Conservation (phyloP, 2,888 invertebrate species). For the Amphimallon solstitiale region DNA sequence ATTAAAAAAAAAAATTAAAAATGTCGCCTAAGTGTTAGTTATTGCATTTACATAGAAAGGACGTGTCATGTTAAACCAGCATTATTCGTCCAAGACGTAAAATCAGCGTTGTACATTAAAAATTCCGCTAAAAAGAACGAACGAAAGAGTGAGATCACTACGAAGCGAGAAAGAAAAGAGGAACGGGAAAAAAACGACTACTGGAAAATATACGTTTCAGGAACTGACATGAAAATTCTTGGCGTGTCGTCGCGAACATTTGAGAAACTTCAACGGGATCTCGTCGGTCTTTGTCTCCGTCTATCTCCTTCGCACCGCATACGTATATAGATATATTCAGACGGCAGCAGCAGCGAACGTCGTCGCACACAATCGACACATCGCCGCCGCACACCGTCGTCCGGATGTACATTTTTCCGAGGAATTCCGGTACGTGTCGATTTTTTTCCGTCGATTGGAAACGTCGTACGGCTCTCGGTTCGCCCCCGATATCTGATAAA, state of each 20-base stretch:
- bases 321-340: no score
- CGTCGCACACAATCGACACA: constrained; percentile 11
- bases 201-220: neutral
- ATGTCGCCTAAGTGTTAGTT: no score
- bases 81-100: no score
- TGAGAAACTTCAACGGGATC: constrained; percentile 1
- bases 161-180: no score
- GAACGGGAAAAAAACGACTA: no score
- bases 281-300: neutral
- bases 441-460: constrained; percentile 11
- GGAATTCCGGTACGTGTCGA: constrained; percentile 30
- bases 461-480: neutral
- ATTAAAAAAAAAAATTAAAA: no score
- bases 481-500: neutral
- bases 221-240: constrained; percentile 3
- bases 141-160: no score
- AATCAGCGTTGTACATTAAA: no score
- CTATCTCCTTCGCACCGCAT: neutral
- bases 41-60: no score
- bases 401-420: constrained; percentile 8
- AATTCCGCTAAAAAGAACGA: no score
- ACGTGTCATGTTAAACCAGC: no score
- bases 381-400: neutral
- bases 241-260: neutral
- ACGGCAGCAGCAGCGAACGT: no score